Evolutionary conservation across 2,797 vertebrate species (phyloP), one percentile per base, ranked within the genome.

Genomic region (Cryptoblepharus egeriae): DNA sequence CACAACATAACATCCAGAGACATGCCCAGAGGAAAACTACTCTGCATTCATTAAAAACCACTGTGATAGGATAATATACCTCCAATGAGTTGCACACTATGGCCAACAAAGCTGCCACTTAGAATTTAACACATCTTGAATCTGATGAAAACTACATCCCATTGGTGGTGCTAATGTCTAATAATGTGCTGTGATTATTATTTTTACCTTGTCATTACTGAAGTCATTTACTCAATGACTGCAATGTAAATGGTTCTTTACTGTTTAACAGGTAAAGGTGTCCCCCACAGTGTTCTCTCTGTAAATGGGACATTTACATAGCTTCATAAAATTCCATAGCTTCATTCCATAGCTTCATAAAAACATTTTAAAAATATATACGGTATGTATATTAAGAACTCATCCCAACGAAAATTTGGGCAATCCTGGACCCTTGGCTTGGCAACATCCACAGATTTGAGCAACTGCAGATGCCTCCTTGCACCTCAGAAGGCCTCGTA

Each of bases 31-130:
- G 81, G 81, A 69, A 0, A 72, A 32, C 45, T 63, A 80, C 70
- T 61, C 13, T 80, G 72, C 65, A 71, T 58, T 58, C 64, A 39
- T 49, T 60, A 64, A 30, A 73, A 80, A 83, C 16, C 8, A 39
- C 7, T n/a, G 71, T 5, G 10, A 87, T 71, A 87, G 11, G 45
- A 75, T 79, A 67, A 78, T 52, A 72, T 58, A 67, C 30, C 65
- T 69, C 15, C 80, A 61, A 79, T 70, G 45, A 77, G 18, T 57
- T 20, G 52, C 20, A 5, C 26, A 69, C 18, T 18, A 45, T 71
- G 26, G n/a, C 42, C 57, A 85, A 77, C 5, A 20, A 61, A 74
- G 20, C n/a, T 69, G 61, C 42, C 61, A 79, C 78, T 81, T 10
- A 63, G 12, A 67, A 74, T 74, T 67, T 60, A 68, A 72, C 28